Percentiles rank a stretch among this genome's conserved stretches.
Evolutionary conservation across 2,113 vertebrate species (phyloP).

Genomic region (Triplophysa dalaica): DNA sequence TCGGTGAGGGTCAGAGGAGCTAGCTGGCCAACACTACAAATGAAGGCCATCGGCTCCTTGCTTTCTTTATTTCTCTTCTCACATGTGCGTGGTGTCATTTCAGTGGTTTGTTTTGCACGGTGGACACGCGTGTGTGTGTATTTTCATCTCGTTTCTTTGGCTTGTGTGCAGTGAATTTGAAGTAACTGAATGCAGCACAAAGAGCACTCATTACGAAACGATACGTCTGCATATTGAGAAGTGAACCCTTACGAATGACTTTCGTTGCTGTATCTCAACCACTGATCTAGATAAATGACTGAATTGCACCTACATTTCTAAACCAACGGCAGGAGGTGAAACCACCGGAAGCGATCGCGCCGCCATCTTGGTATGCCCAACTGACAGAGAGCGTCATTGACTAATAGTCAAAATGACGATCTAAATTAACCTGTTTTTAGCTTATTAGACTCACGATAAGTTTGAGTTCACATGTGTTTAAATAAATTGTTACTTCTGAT

Average conservation of each 20-base stretch:
- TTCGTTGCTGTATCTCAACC: not conserved
- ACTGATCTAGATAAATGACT: no score
- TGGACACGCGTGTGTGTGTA: not conserved
- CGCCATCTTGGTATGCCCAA: no score
- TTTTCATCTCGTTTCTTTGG: constrained; percentile 1
- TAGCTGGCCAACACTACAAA: constrained; percentile 14
- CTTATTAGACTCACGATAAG: no score
- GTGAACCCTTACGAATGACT: not conserved
- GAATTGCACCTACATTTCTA: no score
- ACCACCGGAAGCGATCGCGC: no score
- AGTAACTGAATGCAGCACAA: not conserved
- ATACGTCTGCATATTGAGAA: not conserved
- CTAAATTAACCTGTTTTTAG: no score
- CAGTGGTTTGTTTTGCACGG: constrained; percentile 3
- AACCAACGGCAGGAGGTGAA: no score
- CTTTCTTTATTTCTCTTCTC: constrained; percentile 26
- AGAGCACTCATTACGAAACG: no score
- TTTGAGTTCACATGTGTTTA: no score
- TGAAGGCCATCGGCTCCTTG: not conserved
- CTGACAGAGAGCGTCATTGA: no score
- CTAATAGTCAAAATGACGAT: no score
- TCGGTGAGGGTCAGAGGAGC: constrained; percentile 56
- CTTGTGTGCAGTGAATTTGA: not conserved
- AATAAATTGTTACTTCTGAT: no score
- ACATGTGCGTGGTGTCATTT: constrained; percentile 37